A percentile compares a stretch with the other conserved stretches of the same genome.
phyloP scores from a whole-genome alignment of 2,797 vertebrate species.

The Phoxinus dragarum region DNA sequence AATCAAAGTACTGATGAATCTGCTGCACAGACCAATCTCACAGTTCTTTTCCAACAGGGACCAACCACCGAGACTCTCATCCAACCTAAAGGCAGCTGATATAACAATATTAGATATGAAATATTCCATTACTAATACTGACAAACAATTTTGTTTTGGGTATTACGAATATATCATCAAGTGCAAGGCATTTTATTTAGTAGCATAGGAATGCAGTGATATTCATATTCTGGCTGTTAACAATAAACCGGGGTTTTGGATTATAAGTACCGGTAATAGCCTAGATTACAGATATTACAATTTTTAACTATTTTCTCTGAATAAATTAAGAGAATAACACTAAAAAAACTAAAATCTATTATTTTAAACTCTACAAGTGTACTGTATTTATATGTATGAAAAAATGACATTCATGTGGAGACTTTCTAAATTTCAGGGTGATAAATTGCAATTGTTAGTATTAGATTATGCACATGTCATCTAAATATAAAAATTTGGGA shows the following conservation, averaged over 20 bases:
- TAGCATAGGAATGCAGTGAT: neutral
- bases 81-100: neutral
- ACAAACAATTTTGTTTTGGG: neutral
- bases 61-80: no score
- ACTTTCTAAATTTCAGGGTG: neutral
- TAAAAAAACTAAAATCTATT: neutral
- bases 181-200: neutral
- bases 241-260: neutral
- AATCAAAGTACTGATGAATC: slow-evolving; percentile 37
- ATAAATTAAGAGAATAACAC: neutral
- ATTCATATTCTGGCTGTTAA: neutral
- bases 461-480: neutral
- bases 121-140: neutral
- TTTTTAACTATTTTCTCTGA: neutral
- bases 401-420: neutral
- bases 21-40: slow-evolving; percentile 1
- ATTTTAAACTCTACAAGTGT: neutral
- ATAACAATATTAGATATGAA: neutral
- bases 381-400: neutral
- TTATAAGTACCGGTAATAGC: neutral
- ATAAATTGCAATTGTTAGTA: no score
- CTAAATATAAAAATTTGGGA: neutral
- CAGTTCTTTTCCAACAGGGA: slow-evolving; percentile 11
- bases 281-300: neutral
- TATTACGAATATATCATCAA: neutral